phyloP scores from a whole-genome alignment of 1,140 invertebrate genomes.

The Lepidotrigona ventralis region DNA sequence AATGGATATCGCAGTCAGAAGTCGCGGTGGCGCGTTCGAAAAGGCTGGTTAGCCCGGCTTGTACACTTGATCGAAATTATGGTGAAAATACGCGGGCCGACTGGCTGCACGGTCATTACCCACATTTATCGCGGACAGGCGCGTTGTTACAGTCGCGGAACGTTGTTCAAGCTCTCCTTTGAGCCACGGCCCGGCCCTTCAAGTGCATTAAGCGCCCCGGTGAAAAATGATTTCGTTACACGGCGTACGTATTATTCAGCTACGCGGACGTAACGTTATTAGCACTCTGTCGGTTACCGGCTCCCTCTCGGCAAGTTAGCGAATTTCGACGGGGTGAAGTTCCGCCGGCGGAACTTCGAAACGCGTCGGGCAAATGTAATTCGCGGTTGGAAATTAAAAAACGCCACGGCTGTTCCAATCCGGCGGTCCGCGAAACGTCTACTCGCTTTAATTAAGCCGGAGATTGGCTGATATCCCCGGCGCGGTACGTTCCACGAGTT shows the following conservation, averaged over 20 bases:
- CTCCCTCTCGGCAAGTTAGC: background rate
- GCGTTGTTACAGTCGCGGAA: background rate
- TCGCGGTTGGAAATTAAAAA: background rate
- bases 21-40: background rate
- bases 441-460: conserved; percentile 7
- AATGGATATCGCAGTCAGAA: background rate
- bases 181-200: background rate
- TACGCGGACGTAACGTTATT: conserved; percentile 20
- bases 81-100: conserved; percentile 5
- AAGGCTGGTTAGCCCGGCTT: background rate
- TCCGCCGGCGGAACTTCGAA: background rate
- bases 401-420: background rate
- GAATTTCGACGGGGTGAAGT: background rate
- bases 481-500: background rate
- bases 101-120: background rate
- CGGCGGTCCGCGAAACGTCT: background rate
- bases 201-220: conserved; percentile 3
- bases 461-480: background rate
- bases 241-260: conserved; percentile 32
- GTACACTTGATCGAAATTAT: conserved; percentile 13
- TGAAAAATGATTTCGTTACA: conserved; percentile 46
- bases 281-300: background rate
- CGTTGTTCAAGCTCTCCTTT: conserved; percentile 15
- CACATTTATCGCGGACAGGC: background rate
- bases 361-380: background rate